Evolutionary conservation across 2,888 invertebrate genomes (phyloP).

Genomic region (Petrophora chlorosata): DNA sequence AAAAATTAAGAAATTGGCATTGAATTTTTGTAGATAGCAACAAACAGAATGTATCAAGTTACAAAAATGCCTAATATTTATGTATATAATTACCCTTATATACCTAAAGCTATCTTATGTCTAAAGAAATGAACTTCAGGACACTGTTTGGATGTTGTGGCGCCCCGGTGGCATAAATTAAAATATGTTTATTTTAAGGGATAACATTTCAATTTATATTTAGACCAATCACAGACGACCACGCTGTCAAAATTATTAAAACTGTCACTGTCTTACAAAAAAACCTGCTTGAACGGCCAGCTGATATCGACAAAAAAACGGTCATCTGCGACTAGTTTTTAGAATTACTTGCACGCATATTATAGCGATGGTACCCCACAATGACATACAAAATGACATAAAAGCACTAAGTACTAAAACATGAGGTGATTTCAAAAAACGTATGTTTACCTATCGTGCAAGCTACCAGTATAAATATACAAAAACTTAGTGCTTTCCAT

Average conservation of each 20-base stretch:
- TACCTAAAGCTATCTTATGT: slow-evolving; percentile 70
- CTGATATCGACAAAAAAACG: background rate
- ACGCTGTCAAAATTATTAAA: too few relatives aligned
- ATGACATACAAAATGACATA: slow-evolving; percentile 13
- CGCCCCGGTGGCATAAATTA: slow-evolving; percentile 30
- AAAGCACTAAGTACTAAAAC: slow-evolving; percentile 35
- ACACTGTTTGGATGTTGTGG: slow-evolving; percentile 23
- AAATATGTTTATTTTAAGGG: slow-evolving; percentile 40
- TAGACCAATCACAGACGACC: slow-evolving; percentile 13
- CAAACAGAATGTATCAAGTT: slow-evolving; percentile 64
- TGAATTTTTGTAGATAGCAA: slow-evolving; percentile 59
- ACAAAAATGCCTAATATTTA: slow-evolving; percentile 73
- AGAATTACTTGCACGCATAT: slow-evolving; percentile 6
- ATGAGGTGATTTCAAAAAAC: slow-evolving; percentile 9
- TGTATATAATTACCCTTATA: slow-evolving; percentile 60
- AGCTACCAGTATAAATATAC: slow-evolving; percentile 38
- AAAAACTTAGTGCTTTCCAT: slow-evolving; percentile 28
- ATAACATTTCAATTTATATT: slow-evolving; percentile 35
- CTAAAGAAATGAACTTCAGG: slow-evolving; percentile 66
- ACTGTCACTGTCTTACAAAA: too few relatives aligned
- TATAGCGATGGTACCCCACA: background rate
- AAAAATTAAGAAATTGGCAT: slow-evolving; percentile 49
- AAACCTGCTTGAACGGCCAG: too few relatives aligned
- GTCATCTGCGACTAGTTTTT: slow-evolving; percentile 1
- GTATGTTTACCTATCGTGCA: slow-evolving; percentile 27